These are phyloP conservation scores for Thripadectes ignobilis DNA, from an alignment of 2,797 vertebrate species.

Conservation along the genomic window DNA sequence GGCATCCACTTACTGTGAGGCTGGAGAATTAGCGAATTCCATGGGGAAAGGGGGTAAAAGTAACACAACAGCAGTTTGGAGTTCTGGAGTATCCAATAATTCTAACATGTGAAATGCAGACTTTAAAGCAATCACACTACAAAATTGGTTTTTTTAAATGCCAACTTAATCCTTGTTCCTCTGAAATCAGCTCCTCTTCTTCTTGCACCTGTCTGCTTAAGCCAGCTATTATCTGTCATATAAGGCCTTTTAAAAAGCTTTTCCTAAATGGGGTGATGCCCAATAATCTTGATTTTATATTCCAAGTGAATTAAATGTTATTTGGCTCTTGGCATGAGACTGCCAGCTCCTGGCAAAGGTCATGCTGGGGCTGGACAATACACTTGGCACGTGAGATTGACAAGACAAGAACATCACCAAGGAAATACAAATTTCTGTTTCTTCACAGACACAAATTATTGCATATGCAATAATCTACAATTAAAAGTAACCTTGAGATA, in stretches of 20 bases:
- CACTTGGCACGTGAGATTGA: not conserved
- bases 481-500: not conserved
- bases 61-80: not conserved
- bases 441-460: not conserved
- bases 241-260: not conserved
- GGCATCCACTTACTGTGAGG: not conserved
- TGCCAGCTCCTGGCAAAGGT: not conserved
- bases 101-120: not conserved
- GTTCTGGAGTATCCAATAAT: not conserved
- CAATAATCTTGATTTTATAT: not conserved
- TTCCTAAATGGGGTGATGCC: not conserved
- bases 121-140: not conserved
- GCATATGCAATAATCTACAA: not conserved
- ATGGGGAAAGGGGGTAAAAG: not conserved
- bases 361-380: not conserved
- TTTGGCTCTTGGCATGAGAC: not conserved
- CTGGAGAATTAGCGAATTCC: not conserved
- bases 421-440: fast-evolving
- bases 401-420: not conserved
- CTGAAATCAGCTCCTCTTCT: not conserved
- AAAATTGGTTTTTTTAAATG: fast-evolving
- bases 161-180: not conserved
- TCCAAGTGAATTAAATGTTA: not conserved
- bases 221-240: not conserved
- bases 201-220: not conserved